Conservation (phyloP, 2,797 vertebrate species). For the Babyrousa celebensis region DNA sequence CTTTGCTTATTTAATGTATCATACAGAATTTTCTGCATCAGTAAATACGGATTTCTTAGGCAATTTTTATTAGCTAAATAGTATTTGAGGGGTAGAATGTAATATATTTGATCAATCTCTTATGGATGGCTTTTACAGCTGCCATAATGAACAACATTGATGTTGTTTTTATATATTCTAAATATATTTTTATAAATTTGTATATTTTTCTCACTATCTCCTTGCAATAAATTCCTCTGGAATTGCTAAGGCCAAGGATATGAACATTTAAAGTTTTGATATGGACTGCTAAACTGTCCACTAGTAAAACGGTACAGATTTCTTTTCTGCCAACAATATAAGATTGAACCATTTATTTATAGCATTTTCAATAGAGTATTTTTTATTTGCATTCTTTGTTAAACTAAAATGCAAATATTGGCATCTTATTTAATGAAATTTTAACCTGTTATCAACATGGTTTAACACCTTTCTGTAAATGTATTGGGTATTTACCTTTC, state of each 20-base stretch:
- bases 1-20: background rate
- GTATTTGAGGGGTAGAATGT: background rate
- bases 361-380: background rate
- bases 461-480: conserved; percentile 4
- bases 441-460: background rate
- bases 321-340: background rate
- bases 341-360: background rate
- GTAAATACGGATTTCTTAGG: background rate
- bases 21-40: background rate
- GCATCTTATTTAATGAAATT: background rate
- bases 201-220: background rate
- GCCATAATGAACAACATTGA: background rate
- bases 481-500: background rate
- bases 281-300: background rate
- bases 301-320: background rate
- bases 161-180: background rate
- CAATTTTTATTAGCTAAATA: conserved; percentile 1
- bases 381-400: background rate
- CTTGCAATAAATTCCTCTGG: background rate
- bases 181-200: background rate
- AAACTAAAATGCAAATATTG: background rate
- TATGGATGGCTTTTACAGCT: too few relatives aligned
- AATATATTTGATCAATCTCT: background rate
- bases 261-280: background rate
- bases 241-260: background rate